These are phyloP conservation scores for Gallinago undulata DNA, from an alignment of 2,113 vertebrate species.

Conservation along the genomic window DNA sequence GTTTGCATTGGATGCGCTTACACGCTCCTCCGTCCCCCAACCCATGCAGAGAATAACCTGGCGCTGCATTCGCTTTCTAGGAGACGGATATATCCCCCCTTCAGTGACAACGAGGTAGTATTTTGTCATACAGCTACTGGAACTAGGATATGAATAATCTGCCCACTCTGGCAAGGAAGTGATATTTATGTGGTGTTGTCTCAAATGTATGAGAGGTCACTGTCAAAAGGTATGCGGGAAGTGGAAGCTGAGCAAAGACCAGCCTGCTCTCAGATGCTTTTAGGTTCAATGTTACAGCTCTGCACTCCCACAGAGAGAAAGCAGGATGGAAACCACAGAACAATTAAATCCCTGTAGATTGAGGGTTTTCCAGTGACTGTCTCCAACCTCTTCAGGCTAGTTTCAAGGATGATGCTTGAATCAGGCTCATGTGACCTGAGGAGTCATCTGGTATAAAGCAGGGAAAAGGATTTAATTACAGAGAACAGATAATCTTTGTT, in stretches of 20 bases:
- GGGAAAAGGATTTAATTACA: conserved; percentile 62
- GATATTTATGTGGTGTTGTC: neutral
- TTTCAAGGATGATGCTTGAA: conserved; percentile 31
- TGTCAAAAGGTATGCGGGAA: neutral
- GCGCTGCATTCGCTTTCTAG: neutral
- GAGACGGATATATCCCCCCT: neutral
- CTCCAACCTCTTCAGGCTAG: conserved; percentile 1
- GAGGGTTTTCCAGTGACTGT: neutral
- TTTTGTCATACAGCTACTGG: neutral
- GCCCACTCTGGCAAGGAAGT: neutral
- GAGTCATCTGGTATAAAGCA: conserved; percentile 8
- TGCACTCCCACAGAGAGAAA: neutral
- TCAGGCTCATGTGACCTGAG: neutral
- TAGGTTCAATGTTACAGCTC: neutral
- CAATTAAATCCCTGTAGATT: neutral
- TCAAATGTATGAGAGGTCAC: neutral
- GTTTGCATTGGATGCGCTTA: neutral
- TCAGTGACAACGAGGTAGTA: neutral
- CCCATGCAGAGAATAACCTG: neutral
- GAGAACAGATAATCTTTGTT: conserved; percentile 60
- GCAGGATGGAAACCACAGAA: neutral
- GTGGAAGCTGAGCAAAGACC: neutral
- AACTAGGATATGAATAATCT: neutral
- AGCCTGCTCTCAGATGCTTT: neutral
- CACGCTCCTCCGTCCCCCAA: neutral